Conservation (phyloP, 2,888 invertebrate genomes). For the Chymomyza fuscimana region DNA sequence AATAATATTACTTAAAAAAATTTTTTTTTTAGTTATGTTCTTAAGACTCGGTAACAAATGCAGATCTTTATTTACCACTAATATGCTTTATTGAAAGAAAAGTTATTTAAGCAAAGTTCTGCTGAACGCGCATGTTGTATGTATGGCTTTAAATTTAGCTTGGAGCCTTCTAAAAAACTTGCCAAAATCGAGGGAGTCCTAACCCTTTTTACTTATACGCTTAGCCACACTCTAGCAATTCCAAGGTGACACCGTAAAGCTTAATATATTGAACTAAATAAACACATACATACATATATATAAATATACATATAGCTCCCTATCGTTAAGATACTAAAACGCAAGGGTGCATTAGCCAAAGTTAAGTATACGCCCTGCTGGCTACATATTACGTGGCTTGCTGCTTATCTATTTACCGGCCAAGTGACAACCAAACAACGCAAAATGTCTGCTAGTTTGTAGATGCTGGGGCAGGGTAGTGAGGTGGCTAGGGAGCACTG, state of each 20-base stretch:
- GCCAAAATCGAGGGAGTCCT: no score
- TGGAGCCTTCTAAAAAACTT: no score
- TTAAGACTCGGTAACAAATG: no score
- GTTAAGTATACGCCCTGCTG: constrained; percentile 51
- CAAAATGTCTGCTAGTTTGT: background rate
- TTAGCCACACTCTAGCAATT: background rate
- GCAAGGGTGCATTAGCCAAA: background rate
- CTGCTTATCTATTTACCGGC: constrained; percentile 26
- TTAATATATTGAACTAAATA: background rate
- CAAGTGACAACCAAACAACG: background rate
- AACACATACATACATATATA: background rate
- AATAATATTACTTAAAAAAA: no score
- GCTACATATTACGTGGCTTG: constrained; percentile 29
- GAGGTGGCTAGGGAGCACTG: constrained; percentile 13
- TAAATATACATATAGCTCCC: background rate
- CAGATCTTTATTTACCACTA: no score
- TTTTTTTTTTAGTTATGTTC: no score
- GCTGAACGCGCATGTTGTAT: no score
- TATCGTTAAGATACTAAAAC: background rate
- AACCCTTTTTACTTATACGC: no score
- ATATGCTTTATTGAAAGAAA: no score
- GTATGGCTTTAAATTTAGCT: no score
- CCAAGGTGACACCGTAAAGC: constrained; percentile 43
- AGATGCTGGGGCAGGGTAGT: constrained; percentile 11
- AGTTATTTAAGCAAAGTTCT: no score